A percentile compares a stretch with the other conserved stretches of the same genome.
Conservation (phyloP, 92 coral and sea anemone genomes). For the Parazoanthus swiftii region DNA sequence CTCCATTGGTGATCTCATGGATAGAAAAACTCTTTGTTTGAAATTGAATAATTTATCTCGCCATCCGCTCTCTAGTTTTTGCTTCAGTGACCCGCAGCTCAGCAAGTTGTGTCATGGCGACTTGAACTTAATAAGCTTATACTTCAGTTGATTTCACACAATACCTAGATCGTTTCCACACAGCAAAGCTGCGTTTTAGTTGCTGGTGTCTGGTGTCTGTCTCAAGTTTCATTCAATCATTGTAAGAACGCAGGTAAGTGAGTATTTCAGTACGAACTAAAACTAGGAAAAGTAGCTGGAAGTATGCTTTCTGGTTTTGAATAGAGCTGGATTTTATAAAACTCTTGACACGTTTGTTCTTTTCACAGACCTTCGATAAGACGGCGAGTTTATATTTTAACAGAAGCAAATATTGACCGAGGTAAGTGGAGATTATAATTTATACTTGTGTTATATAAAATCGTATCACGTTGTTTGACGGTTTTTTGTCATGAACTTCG, state of each 20-base stretch:
- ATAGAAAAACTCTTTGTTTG: neutral
- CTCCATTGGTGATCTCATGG: conserved; percentile 1
- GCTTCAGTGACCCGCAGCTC: conserved; percentile 22
- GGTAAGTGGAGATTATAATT: conserved; percentile 1
- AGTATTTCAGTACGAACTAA: neutral
- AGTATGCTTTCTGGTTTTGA: neutral
- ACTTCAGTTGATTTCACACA: neutral
- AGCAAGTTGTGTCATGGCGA: conserved; percentile 23
- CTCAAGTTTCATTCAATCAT: conserved; percentile 5
- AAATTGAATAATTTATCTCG: conserved; percentile 23
- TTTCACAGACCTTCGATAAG: neutral
- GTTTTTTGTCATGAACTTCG: no score
- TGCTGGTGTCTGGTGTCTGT: neutral
- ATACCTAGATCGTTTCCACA: neutral
- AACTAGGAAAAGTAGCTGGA: neutral
- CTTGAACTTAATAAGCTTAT: neutral
- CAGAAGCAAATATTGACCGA: neutral
- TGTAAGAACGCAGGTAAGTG: neutral
- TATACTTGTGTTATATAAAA: neutral
- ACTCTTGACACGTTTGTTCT: neutral
- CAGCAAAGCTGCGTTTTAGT: neutral
- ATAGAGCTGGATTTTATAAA: neutral
- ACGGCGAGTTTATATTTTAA: neutral
- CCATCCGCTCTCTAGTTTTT: neutral
- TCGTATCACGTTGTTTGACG: neutral